Evolutionary conservation across 1,140 invertebrate species (phyloP), one percentile per base, ranked within the genome.

Genomic region (Sesamia nonagrioides): DNA sequence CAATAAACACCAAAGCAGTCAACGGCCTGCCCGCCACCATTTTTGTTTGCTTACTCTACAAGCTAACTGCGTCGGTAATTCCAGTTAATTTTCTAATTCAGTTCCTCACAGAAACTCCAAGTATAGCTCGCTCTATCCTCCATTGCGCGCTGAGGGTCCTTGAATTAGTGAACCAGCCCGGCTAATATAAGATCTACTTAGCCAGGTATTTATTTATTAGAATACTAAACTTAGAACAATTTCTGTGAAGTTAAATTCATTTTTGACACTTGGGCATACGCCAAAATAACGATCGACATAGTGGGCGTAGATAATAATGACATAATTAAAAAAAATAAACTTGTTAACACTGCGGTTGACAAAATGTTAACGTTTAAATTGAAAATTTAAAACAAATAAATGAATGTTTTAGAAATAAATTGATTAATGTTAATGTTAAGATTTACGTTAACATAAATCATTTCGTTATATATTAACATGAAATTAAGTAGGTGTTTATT

Each of bases 401-500:
- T 7, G 5, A 45, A 63, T 35, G 9, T 63, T 63, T 63, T 50
- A 75, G 42, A 17, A 13, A 2, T 35, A 15, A 48, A 13, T 63
- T 75, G 13, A 61, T 40, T 18, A 48, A 61, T 75, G n/a, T 9
- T 40, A 6, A 40, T 40, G 9, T 40, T 40, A 40, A 40, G 21
- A 27, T 69, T 48, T 33, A 63, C 27, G 42, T 48, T 0, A 0
- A 61, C 40, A 52, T 75, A 50, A 50, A 63, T 75, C 58, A 48
- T 63, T 35, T 63, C 21, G 1, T 61, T 63, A 63, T 63, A 21
- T 75, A 63, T 75, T 50, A 40, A 72, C 17, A 48, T 33, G 50
- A 18, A 75, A 33, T 27, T 63, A 35, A 50, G 8, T 48, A 42
- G 37, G 45, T 75, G 72, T 75, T 75, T 52, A 52, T 75, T 18